Conservation (phyloP, 2,888 invertebrate species). For the Criorhina ranunculi region DNA sequence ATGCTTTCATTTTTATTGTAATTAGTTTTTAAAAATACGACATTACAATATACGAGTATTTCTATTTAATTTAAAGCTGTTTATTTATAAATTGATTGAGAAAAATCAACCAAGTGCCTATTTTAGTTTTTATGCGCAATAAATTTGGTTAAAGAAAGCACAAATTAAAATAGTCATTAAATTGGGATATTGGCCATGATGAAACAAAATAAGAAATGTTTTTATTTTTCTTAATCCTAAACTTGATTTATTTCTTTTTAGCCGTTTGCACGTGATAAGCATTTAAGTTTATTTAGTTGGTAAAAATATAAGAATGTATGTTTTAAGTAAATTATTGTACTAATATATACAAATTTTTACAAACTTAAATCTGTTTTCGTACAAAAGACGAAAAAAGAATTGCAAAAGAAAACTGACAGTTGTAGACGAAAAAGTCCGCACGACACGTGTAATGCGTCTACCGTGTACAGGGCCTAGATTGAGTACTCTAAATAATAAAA, state of each 20-base stretch:
- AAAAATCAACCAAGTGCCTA: neutral
- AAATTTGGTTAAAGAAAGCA: neutral
- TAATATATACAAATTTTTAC: too few relatives aligned
- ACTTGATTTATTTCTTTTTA: neutral
- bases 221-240: neutral
- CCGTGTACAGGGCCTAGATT: too few relatives aligned
- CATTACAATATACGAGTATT: neutral
- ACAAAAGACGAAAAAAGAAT: too few relatives aligned
- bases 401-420: too few relatives aligned
- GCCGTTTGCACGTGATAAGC: neutral
- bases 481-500: too few relatives aligned
- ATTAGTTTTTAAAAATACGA: neutral
- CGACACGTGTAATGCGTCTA: too few relatives aligned
- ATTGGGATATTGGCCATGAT: neutral
- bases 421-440: too few relatives aligned
- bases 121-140: constrained; percentile 15
- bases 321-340: too few relatives aligned
- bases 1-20: neutral
- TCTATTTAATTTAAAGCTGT: neutral
- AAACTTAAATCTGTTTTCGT: too few relatives aligned
- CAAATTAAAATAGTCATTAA: constrained; percentile 1
- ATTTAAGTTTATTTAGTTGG: neutral
- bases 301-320: too few relatives aligned
- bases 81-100: constrained; percentile 13
- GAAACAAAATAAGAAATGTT: neutral